phyloP scores from a whole-genome alignment of 2,797 vertebrate species.

The Eutrigla gurnardus region DNA sequence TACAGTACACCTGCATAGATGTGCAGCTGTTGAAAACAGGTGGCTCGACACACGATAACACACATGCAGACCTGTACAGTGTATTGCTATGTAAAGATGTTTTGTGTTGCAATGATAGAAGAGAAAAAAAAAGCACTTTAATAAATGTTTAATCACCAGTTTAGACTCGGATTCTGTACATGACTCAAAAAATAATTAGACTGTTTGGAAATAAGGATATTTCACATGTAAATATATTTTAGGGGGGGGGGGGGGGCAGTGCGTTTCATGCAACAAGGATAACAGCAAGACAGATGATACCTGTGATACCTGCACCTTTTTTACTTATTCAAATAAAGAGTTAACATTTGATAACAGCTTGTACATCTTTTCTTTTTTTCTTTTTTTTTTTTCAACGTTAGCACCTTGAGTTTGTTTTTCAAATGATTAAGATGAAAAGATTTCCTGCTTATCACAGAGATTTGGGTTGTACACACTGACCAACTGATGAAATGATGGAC shows the following conservation, averaged over 20 bases:
- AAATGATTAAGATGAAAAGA: not conserved
- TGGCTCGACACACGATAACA: constrained; percentile 73
- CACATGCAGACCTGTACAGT: constrained; percentile 85
- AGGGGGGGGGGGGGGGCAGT: constrained; percentile 53
- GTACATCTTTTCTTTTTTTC: constrained; percentile 60
- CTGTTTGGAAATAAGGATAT: constrained; percentile 75
- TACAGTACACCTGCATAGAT: constrained; percentile 69
- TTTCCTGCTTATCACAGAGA: not conserved
- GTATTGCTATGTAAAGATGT: constrained; percentile 87
- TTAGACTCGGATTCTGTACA: constrained; percentile 86
- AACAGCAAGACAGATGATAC: constrained; percentile 80
- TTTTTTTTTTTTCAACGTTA: not conserved
- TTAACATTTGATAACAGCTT: constrained; percentile 87
- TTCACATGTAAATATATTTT: constrained; percentile 87
- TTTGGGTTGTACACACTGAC: not conserved
- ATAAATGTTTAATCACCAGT: constrained; percentile 89
- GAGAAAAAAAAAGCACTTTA: constrained; percentile 88
- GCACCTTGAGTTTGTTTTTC: not conserved
- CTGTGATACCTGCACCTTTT: constrained; percentile 89
- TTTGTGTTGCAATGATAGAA: constrained; percentile 87
- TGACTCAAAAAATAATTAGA: constrained; percentile 81
- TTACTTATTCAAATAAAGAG: constrained; percentile 91
- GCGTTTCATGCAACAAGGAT: constrained; percentile 80
- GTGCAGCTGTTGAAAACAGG: constrained; percentile 75
- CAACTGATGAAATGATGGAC: not conserved